A percentile compares a stretch with the other conserved stretches of the same genome.
These are phyloP conservation scores for Montipora cactus DNA, from an alignment of 64 coral and sea anemone genomes.

Conservation along the genomic window DNA sequence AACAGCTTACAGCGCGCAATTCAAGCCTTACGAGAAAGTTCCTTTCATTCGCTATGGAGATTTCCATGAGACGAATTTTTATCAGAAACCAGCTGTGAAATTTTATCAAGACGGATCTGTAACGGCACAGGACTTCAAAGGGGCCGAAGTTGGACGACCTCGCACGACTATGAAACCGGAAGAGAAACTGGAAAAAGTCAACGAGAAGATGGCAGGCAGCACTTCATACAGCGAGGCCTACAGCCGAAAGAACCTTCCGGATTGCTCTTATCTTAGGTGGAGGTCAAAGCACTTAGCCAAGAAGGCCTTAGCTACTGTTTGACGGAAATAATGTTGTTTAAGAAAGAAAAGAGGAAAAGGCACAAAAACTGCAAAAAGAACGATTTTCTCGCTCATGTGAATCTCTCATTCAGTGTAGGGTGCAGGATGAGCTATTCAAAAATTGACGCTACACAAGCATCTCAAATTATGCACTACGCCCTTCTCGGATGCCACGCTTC, in stretches of 20 bases:
- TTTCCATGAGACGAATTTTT: slow-evolving; percentile 85
- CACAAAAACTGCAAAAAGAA: too few species aligned
- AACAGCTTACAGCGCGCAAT: slow-evolving; percentile 91
- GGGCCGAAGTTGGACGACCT: slow-evolving; percentile 73
- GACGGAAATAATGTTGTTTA: neutral
- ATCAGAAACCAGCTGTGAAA: slow-evolving; percentile 84
- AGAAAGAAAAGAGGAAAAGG: too few species aligned
- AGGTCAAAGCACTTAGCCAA: slow-evolving; percentile 69
- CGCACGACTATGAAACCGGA: slow-evolving; percentile 66
- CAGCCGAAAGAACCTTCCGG: slow-evolving; percentile 57
- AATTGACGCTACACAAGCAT: too few species aligned
- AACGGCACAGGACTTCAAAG: slow-evolving; percentile 84
- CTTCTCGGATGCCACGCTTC: too few species aligned
- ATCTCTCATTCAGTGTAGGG: too few species aligned
- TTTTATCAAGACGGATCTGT: slow-evolving; percentile 89
- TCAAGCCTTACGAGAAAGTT: slow-evolving; percentile 76
- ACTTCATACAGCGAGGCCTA: slow-evolving; percentile 86
- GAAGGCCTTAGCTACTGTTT: slow-evolving; percentile 48
- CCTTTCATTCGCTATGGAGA: slow-evolving; percentile 92
- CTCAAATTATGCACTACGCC: too few species aligned
- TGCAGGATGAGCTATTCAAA: too few species aligned
- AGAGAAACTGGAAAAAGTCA: slow-evolving; percentile 39
- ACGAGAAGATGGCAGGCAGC: slow-evolving; percentile 49
- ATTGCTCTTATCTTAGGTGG: slow-evolving; percentile 87
- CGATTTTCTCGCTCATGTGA: too few species aligned